phyloP scores from a whole-genome alignment of 2,113 vertebrate genomes.

The Phoenicopterus ruber region DNA sequence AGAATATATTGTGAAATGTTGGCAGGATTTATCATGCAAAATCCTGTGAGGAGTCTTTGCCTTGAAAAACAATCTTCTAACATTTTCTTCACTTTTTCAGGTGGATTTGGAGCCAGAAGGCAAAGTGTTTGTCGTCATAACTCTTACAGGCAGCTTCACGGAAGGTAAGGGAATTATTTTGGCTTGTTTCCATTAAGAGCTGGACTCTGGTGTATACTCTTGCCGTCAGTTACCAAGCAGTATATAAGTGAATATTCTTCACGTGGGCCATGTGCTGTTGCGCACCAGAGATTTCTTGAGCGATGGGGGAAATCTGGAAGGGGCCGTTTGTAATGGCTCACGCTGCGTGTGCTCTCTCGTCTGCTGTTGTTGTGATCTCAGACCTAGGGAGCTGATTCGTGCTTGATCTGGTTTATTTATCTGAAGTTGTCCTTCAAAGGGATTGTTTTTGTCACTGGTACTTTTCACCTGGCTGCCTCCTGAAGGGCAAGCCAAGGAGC shows the following conservation, averaged over 20 bases:
- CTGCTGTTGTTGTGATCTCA: background rate
- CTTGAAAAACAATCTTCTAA: background rate
- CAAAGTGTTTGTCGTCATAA: slow-evolving; percentile 88
- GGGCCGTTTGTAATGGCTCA: background rate
- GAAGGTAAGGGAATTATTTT: slow-evolving; percentile 83
- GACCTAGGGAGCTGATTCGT: background rate
- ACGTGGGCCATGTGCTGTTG: rapidly evolving
- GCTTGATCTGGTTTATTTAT: background rate
- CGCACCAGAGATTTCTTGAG: background rate
- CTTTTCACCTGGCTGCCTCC: background rate
- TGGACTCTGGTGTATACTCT: background rate
- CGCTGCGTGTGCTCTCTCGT: background rate
- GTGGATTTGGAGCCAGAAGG: slow-evolving; percentile 97
- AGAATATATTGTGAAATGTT: background rate
- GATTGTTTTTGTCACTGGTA: background rate
- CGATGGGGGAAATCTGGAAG: background rate
- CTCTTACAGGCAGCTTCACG: slow-evolving; percentile 87
- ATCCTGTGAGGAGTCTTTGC: background rate
- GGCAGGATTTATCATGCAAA: background rate
- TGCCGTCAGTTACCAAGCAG: background rate
- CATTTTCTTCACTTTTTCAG: slow-evolving; percentile 63
- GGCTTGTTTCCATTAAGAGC: background rate
- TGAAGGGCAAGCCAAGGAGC: background rate
- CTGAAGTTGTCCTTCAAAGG: background rate
- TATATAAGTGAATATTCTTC: background rate